Evolutionary conservation across 1,140 invertebrate species (phyloP).

Genomic region (Elysia chlorotica): DNA sequence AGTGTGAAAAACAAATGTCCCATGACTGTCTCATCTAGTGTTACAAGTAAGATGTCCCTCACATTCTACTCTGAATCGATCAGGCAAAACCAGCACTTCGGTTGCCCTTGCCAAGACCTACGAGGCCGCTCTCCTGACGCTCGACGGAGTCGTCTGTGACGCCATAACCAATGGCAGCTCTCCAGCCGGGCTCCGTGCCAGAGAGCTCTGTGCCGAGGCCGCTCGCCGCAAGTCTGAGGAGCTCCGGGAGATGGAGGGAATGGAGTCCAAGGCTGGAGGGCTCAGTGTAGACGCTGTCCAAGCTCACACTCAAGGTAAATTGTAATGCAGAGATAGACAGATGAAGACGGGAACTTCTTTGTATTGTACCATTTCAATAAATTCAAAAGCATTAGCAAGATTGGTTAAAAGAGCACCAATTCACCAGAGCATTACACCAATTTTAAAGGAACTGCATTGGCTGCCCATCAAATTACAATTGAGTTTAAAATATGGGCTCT

Average conservation of each 20-base stretch:
- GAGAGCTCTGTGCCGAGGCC: conserved; percentile 58
- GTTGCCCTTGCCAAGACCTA: conserved; percentile 58
- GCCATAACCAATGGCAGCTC: conserved; percentile 60
- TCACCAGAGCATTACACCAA: too few species aligned
- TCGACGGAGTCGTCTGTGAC: conserved; percentile 59
- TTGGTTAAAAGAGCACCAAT: too few species aligned
- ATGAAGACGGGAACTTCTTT: too few species aligned
- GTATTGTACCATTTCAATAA: too few species aligned
- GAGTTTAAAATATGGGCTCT: too few species aligned
- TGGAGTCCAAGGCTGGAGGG: conserved; percentile 48
- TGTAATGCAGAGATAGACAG: too few species aligned
- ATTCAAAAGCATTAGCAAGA: too few species aligned
- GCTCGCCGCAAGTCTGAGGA: conserved; percentile 55
- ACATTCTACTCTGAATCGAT: conserved; percentile 6
- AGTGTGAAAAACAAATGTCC: too few species aligned
- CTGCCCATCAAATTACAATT: too few species aligned
- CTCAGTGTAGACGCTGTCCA: conserved; percentile 60
- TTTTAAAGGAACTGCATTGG: too few species aligned
- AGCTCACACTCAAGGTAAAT: conserved; percentile 59
- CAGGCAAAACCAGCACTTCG: conserved; percentile 57
- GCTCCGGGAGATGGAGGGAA: conserved; percentile 41
- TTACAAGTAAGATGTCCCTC: too few species aligned
- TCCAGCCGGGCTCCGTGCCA: conserved; percentile 49
- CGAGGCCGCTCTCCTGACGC: conserved; percentile 57
- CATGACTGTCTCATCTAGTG: too few species aligned